Evolutionary conservation across 2,888 invertebrate genomes (phyloP).

Genomic region (Dendrolimus houi): DNA sequence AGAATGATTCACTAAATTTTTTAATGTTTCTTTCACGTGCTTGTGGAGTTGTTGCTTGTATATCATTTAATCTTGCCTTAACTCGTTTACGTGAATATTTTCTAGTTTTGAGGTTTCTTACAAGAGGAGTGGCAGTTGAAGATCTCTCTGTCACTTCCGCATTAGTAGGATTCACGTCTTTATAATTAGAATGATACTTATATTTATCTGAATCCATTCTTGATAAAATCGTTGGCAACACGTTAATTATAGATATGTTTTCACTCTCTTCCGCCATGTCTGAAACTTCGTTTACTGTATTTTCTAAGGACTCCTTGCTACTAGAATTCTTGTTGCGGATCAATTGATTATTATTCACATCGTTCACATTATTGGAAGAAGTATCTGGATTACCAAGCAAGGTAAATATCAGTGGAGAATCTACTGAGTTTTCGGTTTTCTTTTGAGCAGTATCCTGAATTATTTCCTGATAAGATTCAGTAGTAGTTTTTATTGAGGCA

Average conservation of each 20-base stretch:
- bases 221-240: constrained; percentile 24
- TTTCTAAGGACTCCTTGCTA: constrained; percentile 55
- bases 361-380: background rate
- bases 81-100: constrained; percentile 41
- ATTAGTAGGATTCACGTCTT: constrained; percentile 30
- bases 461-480: constrained; percentile 18
- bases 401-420: constrained; percentile 50
- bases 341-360: background rate
- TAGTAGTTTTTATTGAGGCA: constrained; percentile 22
- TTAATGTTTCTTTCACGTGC: constrained; percentile 38
- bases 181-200: constrained; percentile 59
- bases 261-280: constrained; percentile 35
- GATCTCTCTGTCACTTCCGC: constrained; percentile 29
- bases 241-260: constrained; percentile 28
- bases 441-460: constrained; percentile 24
- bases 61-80: constrained; percentile 30
- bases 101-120: constrained; percentile 56
- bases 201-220: constrained; percentile 31
- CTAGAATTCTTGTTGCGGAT: constrained; percentile 20
- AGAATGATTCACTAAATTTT: constrained; percentile 52
- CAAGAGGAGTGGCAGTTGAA: constrained; percentile 35
- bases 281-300: constrained; percentile 33
- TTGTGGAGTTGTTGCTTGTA: constrained; percentile 29
- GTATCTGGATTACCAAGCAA: constrained; percentile 34
- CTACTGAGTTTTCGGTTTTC: constrained; percentile 36